phyloP scores from a whole-genome alignment of 1,140 invertebrate genomes.

The Halotydeus destructor region DNA sequence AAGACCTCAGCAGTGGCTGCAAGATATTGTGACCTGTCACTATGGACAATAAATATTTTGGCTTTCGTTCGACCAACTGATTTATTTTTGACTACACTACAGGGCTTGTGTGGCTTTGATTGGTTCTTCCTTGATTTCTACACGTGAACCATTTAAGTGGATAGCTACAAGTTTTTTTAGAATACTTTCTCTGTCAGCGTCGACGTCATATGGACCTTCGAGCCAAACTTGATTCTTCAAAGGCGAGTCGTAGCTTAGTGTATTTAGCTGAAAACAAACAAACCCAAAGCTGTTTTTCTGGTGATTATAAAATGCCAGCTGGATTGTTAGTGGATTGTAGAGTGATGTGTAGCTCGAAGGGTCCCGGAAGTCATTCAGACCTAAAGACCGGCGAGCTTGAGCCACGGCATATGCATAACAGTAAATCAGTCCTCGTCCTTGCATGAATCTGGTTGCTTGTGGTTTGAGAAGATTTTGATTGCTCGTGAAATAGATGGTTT shows the following conservation, averaged over 20 bases:
- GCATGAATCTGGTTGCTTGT: not conserved
- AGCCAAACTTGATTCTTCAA: conserved; percentile 15
- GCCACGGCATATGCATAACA: conserved; percentile 11
- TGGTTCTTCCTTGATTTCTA: too few relatives aligned
- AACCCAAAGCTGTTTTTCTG: conserved; percentile 6
- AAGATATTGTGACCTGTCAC: too few relatives aligned
- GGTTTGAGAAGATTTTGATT: not conserved
- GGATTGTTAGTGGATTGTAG: conserved; percentile 7
- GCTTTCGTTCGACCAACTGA: too few relatives aligned
- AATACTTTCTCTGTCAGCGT: conserved; percentile 2
- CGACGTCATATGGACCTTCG: not conserved
- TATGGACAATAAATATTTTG: too few relatives aligned
- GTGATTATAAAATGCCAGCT: conserved; percentile 6
- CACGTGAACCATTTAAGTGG: not conserved
- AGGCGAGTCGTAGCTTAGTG: not conserved
- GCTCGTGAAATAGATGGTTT: conserved; percentile 9
- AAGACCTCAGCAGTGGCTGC: too few relatives aligned
- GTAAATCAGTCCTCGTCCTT: conserved; percentile 7
- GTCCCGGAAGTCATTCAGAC: conserved; percentile 1
- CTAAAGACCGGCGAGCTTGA: not conserved
- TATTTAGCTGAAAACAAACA: conserved; percentile 11
- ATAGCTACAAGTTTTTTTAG: conserved; percentile 7
- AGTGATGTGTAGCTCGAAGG: not conserved
- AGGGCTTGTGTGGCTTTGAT: too few relatives aligned
- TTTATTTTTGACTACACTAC: too few relatives aligned